A percentile compares a stretch with the other conserved stretches of the same genome.
Evolutionary conservation across 2,888 invertebrate genomes (phyloP).

Genomic region (Machimus atricapillus): DNA sequence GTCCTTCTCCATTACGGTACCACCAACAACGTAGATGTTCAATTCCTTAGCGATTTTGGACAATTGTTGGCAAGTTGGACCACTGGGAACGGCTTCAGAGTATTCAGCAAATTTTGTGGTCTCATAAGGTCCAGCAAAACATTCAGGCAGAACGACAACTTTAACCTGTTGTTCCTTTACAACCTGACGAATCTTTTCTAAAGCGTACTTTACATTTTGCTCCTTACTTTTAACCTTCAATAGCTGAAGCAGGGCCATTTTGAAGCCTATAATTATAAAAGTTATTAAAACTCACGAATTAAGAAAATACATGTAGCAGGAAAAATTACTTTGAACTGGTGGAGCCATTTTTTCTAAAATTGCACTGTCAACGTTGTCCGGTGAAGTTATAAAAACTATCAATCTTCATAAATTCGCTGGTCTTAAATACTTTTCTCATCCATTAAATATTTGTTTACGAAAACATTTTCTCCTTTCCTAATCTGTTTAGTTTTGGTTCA

Average conservation of each 20-base stretch:
- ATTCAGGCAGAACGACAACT: constrained; percentile 79
- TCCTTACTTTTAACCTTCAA: constrained; percentile 74
- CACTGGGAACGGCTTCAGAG: constrained; percentile 82
- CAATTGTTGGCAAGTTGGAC: constrained; percentile 75
- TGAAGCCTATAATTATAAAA: neutral
- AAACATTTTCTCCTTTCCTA: neutral
- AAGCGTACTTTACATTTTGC: constrained; percentile 75
- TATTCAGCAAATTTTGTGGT: constrained; percentile 79
- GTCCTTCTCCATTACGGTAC: constrained; percentile 85
- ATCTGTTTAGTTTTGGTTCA: neutral
- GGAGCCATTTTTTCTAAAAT: neutral
- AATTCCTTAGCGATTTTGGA: constrained; percentile 78
- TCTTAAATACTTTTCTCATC: neutral
- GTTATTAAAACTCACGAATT: neutral
- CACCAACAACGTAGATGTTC: constrained; percentile 83
- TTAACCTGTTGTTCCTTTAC: constrained; percentile 67
- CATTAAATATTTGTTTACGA: neutral
- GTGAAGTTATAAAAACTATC: neutral
- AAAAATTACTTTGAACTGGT: neutral
- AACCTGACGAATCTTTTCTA: constrained; percentile 73
- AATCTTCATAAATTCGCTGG: neutral
- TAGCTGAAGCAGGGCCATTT: constrained; percentile 80
- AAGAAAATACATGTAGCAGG: neutral
- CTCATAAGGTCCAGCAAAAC: constrained; percentile 95
- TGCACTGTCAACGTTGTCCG: neutral